Evolutionary conservation across 2,888 invertebrate species (phyloP).

Genomic region (Strigamia transsilvanica): DNA sequence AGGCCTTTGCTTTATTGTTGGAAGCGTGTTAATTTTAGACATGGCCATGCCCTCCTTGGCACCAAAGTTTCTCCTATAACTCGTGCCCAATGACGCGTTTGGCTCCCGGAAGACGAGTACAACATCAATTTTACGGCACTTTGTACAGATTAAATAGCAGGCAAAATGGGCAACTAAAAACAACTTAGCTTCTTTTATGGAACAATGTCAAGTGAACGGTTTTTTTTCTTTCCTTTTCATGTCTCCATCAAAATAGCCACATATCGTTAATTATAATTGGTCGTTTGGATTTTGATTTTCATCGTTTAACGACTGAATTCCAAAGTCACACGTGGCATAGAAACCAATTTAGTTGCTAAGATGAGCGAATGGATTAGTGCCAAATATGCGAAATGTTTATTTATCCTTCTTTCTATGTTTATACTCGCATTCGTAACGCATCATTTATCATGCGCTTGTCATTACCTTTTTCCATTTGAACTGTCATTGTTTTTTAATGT

Average conservation of each 20-base stretch:
- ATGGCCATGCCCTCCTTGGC: neutral
- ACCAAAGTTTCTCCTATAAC: neutral
- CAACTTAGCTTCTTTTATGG: neutral
- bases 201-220: neutral
- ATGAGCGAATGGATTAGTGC: neutral
- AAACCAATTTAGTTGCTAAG: constrained; percentile 5
- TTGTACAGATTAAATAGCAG: neutral
- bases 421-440: constrained; percentile 8
- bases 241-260: too few relatives aligned
- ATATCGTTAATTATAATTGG: neutral
- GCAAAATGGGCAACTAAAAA: neutral
- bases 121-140: neutral
- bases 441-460: constrained; percentile 1
- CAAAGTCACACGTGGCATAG: neutral
- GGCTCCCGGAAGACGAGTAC: neutral
- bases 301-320: too few relatives aligned
- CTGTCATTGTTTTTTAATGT: neutral
- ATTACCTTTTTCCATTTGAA: constrained; percentile 4
- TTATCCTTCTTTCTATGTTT: constrained; percentile 3
- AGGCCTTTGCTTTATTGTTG: neutral
- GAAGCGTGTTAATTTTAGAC: neutral
- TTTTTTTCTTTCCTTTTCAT: too few relatives aligned
- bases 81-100: neutral
- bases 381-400: constrained; percentile 8
- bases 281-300: neutral